Evolutionary conservation across 2,888 invertebrate genomes (phyloP), one percentile per base, ranked within the genome.

Genomic region (Ptychoptera contaminata): DNA sequence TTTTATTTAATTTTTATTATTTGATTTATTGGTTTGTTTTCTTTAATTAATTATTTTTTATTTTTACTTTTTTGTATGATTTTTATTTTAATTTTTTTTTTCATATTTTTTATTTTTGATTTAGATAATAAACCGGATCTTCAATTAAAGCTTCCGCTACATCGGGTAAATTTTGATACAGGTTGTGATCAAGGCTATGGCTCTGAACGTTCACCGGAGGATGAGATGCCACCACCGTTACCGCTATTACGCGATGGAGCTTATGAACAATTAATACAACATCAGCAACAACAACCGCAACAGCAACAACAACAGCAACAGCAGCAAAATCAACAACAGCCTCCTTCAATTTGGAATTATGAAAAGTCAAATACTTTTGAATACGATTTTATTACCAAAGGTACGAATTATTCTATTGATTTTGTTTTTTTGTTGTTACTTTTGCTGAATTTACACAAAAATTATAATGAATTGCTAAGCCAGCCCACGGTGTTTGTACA

Each of bases 141-240:
- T 34, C 52, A 49, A 37, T 37, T 52, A 32, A 52, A 50, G 43
- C 41, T 52, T 32, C 50, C 49, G n/a, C 30, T 52, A 43, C 44
- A 48, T 45, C 49, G 52, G 35, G 44, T 48, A 34, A 52, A 49
- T 47, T 45, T 71, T 54, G 72, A 72, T 52, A 69, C 68, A 1
- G 69, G 71, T 38, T 75, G 74, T 58, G 82, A 82, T 62, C 82
- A 82, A 58, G 82, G 82, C 35, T 82, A 82, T 62, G 82, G 79
- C 1, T 81, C 80, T 9, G 82, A 82, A 58, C 67, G 81, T 38
- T 82, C 82, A 1, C 82, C 82, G 2, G 82, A 82, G 62, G 82
- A 82, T 51, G 82, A 82, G 62, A 77, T 74, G 63, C 77, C 78
- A 30, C 79, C 80, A 7, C 74, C 78, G 14, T 65, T 80, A 46